Evolutionary conservation across 2,797 vertebrate species (phyloP).

Genomic region (Jordanella pulchra): DNA sequence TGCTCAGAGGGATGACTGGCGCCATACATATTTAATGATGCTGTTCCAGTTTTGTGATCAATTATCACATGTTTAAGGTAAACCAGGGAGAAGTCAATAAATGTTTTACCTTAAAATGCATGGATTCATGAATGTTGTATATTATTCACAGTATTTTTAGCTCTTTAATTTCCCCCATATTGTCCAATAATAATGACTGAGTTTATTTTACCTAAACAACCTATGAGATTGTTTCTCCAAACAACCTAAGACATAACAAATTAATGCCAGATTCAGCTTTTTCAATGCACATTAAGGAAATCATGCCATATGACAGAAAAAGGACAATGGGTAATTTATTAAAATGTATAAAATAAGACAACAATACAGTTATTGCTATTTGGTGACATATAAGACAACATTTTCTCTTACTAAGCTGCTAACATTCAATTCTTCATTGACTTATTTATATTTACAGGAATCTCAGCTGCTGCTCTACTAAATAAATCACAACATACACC

Average conservation of each 20-base stretch:
- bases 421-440: conserved; percentile 33
- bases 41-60: conserved; percentile 32
- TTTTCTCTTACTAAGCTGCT: conserved; percentile 12
- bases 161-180: conserved; percentile 25
- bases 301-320: conserved; percentile 1
- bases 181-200: conserved; percentile 5
- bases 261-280: not conserved
- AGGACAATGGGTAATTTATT: conserved; percentile 56
- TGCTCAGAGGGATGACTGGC: conserved; percentile 23
- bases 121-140: conserved; percentile 31
- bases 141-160: conserved; percentile 24
- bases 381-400: conserved; percentile 33
- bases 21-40: conserved; percentile 59
- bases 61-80: conserved; percentile 28
- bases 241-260: not conserved
- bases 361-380: conserved; percentile 27
- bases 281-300: conserved; percentile 13
- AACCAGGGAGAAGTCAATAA: conserved; percentile 20
- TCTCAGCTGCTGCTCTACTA: not conserved
- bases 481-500: not conserved
- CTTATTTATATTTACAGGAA: conserved; percentile 30
- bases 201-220: conserved; percentile 14
- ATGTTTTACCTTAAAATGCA: conserved; percentile 10
- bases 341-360: conserved; percentile 56
- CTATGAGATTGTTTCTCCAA: not conserved